Conservation (phyloP, 2,888 invertebrate species). For the Platypus cylindrus region DNA sequence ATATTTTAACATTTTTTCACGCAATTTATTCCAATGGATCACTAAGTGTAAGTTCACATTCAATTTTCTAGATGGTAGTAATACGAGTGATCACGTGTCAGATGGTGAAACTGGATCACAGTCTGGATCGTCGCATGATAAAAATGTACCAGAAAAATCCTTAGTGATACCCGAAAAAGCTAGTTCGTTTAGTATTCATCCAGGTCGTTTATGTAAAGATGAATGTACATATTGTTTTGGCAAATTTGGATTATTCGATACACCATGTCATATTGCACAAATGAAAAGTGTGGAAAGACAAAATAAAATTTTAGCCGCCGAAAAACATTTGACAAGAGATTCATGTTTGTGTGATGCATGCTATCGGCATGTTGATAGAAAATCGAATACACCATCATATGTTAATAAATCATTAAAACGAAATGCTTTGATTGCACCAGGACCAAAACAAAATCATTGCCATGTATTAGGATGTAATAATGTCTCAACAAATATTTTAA, state of each 20-base stretch:
- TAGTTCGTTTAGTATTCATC: conserved; percentile 77
- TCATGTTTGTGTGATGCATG: conserved; percentile 82
- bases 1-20: too few relatives aligned
- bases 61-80: conserved; percentile 32
- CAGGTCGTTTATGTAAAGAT: conserved; percentile 67
- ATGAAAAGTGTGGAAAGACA: conserved; percentile 72
- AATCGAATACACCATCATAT: conserved; percentile 60
- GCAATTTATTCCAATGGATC: too few relatives aligned
- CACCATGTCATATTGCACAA: conserved; percentile 78
- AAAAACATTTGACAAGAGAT: conserved; percentile 69
- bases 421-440: conserved; percentile 29
- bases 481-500: conserved; percentile 49
- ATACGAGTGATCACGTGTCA: conserved; percentile 35
- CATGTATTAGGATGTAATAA: conserved; percentile 51
- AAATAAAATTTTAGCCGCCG: conserved; percentile 64
- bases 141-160: conserved; percentile 40
- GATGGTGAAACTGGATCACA: conserved; percentile 34
- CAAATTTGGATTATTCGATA: conserved; percentile 75
- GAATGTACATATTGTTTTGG: conserved; percentile 81
- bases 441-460: conserved; percentile 39
- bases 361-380: conserved; percentile 73
- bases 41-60: too few relatives aligned
- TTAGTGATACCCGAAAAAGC: conserved; percentile 81
- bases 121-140: conserved; percentile 22
- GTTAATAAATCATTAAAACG: conserved; percentile 38